These are phyloP conservation scores for Strix uralensis DNA, from an alignment of 2,113 vertebrate species.

Conservation along the genomic window DNA sequence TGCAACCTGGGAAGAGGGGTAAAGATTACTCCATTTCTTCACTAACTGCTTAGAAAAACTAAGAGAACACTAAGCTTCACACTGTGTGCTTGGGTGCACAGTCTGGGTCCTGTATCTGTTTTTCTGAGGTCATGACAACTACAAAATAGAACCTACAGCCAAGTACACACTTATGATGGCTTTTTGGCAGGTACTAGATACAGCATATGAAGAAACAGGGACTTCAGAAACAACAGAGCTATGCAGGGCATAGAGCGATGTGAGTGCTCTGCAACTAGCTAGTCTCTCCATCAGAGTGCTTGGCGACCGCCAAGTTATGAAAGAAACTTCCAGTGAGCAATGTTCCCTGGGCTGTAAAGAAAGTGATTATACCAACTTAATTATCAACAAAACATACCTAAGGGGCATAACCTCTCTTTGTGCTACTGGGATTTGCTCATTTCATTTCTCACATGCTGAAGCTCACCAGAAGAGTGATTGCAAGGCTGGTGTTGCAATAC, in stretches of 20 bases:
- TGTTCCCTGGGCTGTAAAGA: background rate
- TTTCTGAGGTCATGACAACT: background rate
- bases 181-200: background rate
- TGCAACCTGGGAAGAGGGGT: background rate
- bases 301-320: rapidly evolving
- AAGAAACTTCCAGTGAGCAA: background rate
- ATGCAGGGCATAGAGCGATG: background rate
- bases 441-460: background rate
- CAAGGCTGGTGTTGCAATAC: background rate
- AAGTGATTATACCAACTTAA: background rate
- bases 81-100: background rate
- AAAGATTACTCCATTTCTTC: background rate
- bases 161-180: background rate
- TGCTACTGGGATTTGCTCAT: background rate
- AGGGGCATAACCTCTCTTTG: background rate
- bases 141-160: background rate
- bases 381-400: background rate
- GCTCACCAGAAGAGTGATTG: background rate
- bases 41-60: background rate
- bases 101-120: background rate
- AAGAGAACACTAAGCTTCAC: background rate
- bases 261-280: background rate
- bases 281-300: background rate
- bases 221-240: background rate
- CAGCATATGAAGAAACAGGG: background rate